A percentile compares a stretch with the other conserved stretches of the same genome.
phyloP scores from a whole-genome alignment of 2,888 invertebrate genomes.

The Macaria liturata region DNA sequence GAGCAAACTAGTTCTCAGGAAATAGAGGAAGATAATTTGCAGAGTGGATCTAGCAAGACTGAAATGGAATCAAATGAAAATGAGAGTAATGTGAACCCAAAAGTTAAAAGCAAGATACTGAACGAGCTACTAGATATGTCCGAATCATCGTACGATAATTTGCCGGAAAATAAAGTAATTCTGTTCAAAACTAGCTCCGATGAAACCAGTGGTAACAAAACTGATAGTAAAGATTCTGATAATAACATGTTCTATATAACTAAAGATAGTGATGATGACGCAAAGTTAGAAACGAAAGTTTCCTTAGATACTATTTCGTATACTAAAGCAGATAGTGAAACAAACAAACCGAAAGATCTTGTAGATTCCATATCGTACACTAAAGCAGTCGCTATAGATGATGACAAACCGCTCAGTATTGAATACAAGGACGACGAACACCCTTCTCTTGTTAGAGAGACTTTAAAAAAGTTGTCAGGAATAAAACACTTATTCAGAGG shows the following conservation, averaged over 20 bases:
- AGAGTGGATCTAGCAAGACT: slow-evolving; percentile 4
- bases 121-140: slow-evolving; percentile 60
- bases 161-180: slow-evolving; percentile 8
- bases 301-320: neutral
- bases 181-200: slow-evolving; percentile 1
- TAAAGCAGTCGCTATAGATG: slow-evolving; percentile 7
- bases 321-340: slow-evolving; percentile 23
- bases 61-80: slow-evolving; percentile 1
- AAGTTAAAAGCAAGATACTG: slow-evolving; percentile 40
- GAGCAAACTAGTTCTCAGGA: slow-evolving; percentile 20
- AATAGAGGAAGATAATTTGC: too few species aligned
- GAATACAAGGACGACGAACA: slow-evolving; percentile 33
- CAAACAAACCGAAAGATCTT: slow-evolving; percentile 17
- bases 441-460: slow-evolving; percentile 17
- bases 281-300: slow-evolving; percentile 23
- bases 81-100: neutral
- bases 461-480: slow-evolving; percentile 36
- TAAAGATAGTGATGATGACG: slow-evolving; percentile 42
- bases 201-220: neutral
- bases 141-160: slow-evolving; percentile 30
- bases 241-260: slow-evolving; percentile 50
- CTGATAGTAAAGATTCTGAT: slow-evolving; percentile 29
- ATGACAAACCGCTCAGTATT: slow-evolving; percentile 25
- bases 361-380: neutral
- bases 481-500: slow-evolving; percentile 27